phyloP scores from a whole-genome alignment of 2,113 vertebrate genomes.

The Sceloporus undulatus region DNA sequence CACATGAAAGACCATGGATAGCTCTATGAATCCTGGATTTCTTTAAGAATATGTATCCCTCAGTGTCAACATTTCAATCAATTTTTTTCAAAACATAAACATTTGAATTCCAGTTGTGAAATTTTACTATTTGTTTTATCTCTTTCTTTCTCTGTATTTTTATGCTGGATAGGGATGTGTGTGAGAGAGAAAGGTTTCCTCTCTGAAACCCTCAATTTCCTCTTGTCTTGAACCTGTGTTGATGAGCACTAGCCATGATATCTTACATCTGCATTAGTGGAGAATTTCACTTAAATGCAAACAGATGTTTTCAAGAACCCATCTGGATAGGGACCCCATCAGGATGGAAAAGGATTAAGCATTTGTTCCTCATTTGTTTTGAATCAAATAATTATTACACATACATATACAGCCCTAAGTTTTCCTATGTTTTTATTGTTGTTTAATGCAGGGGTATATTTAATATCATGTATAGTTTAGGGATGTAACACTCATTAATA shows the following conservation, averaged over 20 bases:
- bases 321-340: neutral
- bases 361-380: neutral
- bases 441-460: neutral
- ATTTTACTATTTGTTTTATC: neutral
- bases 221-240: neutral
- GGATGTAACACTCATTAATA: too few relatives aligned
- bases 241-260: too few relatives aligned
- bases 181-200: neutral
- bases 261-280: neutral
- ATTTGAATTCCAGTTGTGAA: neutral
- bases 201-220: neutral
- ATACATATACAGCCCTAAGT: neutral
- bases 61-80: neutral
- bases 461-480: too few relatives aligned
- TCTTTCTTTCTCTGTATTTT: neutral
- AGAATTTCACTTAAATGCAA: neutral
- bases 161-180: neutral
- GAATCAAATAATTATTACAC: neutral
- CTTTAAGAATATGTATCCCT: neutral
- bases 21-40: too few relatives aligned
- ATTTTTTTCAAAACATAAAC: neutral
- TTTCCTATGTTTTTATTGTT: neutral
- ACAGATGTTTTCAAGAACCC: neutral
- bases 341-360: neutral
- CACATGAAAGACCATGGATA: neutral